phyloP scores from a whole-genome alignment of 2,113 vertebrate genomes.

The Notothenia coriiceps region DNA sequence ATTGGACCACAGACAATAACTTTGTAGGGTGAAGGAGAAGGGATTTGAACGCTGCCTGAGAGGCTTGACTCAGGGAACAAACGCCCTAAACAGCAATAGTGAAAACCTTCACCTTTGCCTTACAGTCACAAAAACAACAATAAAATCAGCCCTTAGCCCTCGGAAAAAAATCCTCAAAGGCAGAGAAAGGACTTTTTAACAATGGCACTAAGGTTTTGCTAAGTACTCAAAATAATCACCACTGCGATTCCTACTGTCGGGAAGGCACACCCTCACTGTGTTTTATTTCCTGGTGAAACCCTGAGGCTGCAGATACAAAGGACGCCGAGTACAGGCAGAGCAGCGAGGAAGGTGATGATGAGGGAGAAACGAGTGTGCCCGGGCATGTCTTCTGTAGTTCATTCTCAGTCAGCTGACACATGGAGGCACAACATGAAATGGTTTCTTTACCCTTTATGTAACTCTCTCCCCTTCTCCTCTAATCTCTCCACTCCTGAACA shows the following conservation, averaged over 20 bases:
- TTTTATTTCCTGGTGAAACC: slow-evolving; percentile 56
- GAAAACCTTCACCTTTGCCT: slow-evolving; percentile 7
- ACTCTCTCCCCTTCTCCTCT: slow-evolving; percentile 1
- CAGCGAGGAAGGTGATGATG: slow-evolving; percentile 38
- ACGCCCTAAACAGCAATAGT: not conserved
- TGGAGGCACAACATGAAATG: slow-evolving; percentile 37
- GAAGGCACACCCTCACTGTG: slow-evolving; percentile 18
- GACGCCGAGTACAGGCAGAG: slow-evolving; percentile 47
- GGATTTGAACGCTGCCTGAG: not conserved
- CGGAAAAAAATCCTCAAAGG: not conserved
- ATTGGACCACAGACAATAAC: not conserved
- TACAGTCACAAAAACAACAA: slow-evolving; percentile 27
- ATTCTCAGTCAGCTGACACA: slow-evolving; percentile 59
- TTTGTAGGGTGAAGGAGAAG: no score
- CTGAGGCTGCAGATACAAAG: slow-evolving; percentile 60
- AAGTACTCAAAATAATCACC: not conserved
- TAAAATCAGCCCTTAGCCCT: slow-evolving; percentile 20
- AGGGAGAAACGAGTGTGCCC: slow-evolving; percentile 42
- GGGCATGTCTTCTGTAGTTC: slow-evolving; percentile 48
- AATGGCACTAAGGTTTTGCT: not conserved
- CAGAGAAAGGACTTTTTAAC: not conserved
- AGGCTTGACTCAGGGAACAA: not conserved
- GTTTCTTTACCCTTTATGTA: slow-evolving; percentile 31
- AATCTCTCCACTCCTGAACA: slow-evolving; percentile 7
- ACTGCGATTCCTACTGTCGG: not conserved